These are phyloP conservation scores for Camponotus vicinus DNA, from an alignment of 1,140 invertebrate genomes.

Conservation along the genomic window DNA sequence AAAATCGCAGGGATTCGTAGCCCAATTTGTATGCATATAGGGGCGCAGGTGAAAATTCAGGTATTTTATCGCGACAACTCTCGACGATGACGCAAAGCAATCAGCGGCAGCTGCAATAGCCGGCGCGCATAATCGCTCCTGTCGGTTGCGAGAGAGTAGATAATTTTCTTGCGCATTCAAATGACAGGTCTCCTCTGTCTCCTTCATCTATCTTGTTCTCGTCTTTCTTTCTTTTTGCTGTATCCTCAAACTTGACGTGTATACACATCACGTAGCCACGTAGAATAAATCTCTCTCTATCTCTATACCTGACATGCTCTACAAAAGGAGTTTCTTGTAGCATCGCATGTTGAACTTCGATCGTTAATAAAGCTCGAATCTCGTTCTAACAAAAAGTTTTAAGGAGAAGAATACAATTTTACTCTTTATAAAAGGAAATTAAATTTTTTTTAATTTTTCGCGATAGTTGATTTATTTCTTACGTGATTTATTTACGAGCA, in stretches of 20 bases:
- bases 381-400: background rate
- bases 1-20: slow-evolving; percentile 1
- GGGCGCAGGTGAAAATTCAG: slow-evolving; percentile 46
- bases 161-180: slow-evolving; percentile 57
- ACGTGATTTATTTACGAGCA: too few relatives aligned
- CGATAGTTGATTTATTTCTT: background rate
- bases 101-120: slow-evolving; percentile 25
- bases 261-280: background rate
- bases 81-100: background rate
- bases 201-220: slow-evolving; percentile 25
- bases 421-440: background rate
- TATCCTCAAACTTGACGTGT: slow-evolving; percentile 25
- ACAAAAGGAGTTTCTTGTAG: background rate
- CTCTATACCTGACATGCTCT: background rate
- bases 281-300: slow-evolving; percentile 42
- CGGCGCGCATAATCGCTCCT: slow-evolving; percentile 30
- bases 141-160: slow-evolving; percentile 39
- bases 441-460: background rate
- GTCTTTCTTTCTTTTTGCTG: slow-evolving; percentile 7
- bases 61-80: slow-evolving; percentile 39
- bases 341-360: background rate
- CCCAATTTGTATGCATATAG: background rate
- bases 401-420: background rate
- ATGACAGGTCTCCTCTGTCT: background rate
- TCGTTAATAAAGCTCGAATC: background rate